Conservation (phyloP, 2,113 vertebrate species). For the Rhinopomastus cyanomelas region DNA sequence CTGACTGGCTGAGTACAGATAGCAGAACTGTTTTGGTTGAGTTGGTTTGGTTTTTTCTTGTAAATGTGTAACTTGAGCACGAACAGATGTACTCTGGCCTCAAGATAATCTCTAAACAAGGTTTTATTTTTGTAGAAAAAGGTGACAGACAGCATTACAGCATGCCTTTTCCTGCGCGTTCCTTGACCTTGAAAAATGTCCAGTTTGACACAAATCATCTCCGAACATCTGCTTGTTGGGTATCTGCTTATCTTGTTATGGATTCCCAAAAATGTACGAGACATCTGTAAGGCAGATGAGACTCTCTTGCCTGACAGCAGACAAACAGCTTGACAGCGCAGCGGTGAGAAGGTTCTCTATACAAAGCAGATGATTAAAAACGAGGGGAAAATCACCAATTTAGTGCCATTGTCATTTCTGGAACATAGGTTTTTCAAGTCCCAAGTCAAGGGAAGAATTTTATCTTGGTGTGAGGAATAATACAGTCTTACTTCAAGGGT, state of each 20-base stretch:
- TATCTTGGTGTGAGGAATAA: constrained; percentile 46
- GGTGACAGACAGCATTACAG: background rate
- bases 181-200: background rate
- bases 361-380: background rate
- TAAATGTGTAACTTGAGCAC: background rate
- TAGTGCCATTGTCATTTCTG: constrained; percentile 11
- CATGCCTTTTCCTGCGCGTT: background rate
- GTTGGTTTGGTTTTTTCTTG: background rate
- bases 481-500: constrained; percentile 47
- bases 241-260: background rate
- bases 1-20: background rate
- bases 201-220: background rate
- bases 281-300: background rate
- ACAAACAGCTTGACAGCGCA: background rate
- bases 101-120: background rate
- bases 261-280: background rate
- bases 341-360: background rate
- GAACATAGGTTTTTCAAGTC: constrained; percentile 43
- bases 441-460: constrained; percentile 6
- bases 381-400: background rate
- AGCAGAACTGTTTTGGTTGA: background rate
- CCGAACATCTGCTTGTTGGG: background rate
- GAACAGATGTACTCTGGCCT: background rate
- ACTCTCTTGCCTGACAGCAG: background rate
- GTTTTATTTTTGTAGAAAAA: constrained; percentile 41